Base-by-base conservation (phyloP, 2,888 invertebrate genomes). In the Patella pellucida region DNA sequence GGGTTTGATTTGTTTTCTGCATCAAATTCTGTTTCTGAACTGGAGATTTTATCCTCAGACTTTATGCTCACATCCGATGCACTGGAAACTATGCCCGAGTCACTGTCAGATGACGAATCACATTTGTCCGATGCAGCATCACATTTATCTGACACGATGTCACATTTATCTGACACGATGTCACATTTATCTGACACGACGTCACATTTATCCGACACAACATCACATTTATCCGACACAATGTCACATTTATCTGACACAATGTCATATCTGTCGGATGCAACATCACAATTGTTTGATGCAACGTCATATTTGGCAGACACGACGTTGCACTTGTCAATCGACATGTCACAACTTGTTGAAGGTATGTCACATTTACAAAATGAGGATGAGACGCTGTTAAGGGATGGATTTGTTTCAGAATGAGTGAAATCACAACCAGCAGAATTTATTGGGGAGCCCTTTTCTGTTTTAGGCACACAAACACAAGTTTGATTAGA, bases 41-140 rank as follows among this genome's bases (percentile, higher is more conserved):
- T 54, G 41, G 41, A 41, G 41, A 41, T 41, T 62, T 62, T 62
- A 62, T 62, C 62, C 14, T 62, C 50, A 15, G 67, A 70, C 23
- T 50, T 56, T n/a, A 69, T 56, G 51, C 74, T 74, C 52, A 62
- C 69, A 54, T 74, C 74, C 12, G 74, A 74, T n/a, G 62, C 71
- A 41, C 56, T 69, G 15, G 79, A 78, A 19, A 71, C 75, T 52
- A 81, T 78, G n/a, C 79, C 81, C 14, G 81, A 81, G 67, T 81
- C 81, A 72, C 77, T 79, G 71, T 81, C 81, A 11, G 81, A 81
- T 3, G 81, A 81, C 16, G 76, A 74, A 41, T 81, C 81, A n/a
- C 56, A 68, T 72, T 79, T 79, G 27, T 81, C 81, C 9, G 75
- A 73, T 27, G 54, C 50, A 2, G 72, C 70, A 54, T 67, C 52